Base-by-base conservation (phyloP, 2,888 invertebrate species). In the Scrobipalpa atriplicella region DNA sequence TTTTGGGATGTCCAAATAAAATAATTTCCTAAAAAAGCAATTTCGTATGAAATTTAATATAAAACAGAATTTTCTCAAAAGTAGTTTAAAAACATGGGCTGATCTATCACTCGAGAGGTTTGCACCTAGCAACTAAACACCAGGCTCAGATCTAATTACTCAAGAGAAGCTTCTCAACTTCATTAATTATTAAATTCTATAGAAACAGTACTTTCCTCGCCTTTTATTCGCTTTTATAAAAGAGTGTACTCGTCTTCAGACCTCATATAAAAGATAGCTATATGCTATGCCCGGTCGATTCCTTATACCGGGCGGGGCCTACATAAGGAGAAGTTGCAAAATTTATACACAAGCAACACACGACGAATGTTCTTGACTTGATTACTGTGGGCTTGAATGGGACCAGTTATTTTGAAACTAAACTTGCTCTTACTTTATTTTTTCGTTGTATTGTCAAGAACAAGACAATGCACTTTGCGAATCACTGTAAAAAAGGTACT, bases 391-490 rank as follows among this genome's bases (percentile, higher is more conserved):
- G n/a, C 16, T 38, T 38, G 21, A 11, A 18, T 9, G 11, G 5
- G 58, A 58, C 58, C 58, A 38, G 58, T 58, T 58, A 58, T 58
- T 58, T 58, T 38, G 58, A 13, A 58, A 58, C 38, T 38, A 38
- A 38, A 29, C 38, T 29, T 29, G 58, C 58, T 58, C 38, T 38
- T n/a, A 58, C 38, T 16, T 7, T 38, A 38, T 13, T 16, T 52
- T 58, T 38, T n/a, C 29, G 38, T 29, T 58, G 38, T 10, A 29
- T 19, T 38, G 36, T 38, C n/a, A 38, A 58, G 16, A 38, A 36
- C 56, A 56, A 56, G 38, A 58, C 58, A 58, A 38, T 38, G 58
- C 58, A 38, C 58, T 58, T 36, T 58, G 38, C 13, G 56, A 56
- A 56, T 58, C 36, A 16, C 38, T 38, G 29, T 29, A 29, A 29